Evolutionary conservation across 2,113 vertebrate species (phyloP), one percentile per base, ranked within the genome.

Genomic region (Tetrax tetrax): DNA sequence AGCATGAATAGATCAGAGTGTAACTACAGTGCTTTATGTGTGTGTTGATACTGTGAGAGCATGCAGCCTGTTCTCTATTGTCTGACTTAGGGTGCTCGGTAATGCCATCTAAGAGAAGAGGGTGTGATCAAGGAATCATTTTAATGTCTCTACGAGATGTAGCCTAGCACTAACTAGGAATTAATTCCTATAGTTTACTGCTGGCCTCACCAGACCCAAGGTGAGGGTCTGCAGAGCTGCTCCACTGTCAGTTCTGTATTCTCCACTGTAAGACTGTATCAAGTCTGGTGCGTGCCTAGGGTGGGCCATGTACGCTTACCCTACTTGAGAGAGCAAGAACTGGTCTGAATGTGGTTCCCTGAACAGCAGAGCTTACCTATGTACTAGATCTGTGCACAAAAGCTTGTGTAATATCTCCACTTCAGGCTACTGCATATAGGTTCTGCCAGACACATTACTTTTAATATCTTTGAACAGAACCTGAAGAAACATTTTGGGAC

Each of bases 291-390:
- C 11, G 4, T 35, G 56, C 21, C 37, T 41, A 59, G 50, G 19
- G 41, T 13, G 14, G 60, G 24, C 41, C 8, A 1, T 3, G 12
- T 45, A 28, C 4, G 2, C 14, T 85, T 37, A 4, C 0, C 7
- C 12, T 77, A 15, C 59, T 48, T 50, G 21, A 57, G 41, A 51
- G 24, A 19, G 43, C 6, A 3, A 17, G 23, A 48, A 57, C 43
- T 83, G n/a, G 28, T 80, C 24, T 53, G 43, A 59, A 33, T 35
- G 59, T 14, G 6, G 35, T 24, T 86, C 48, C 28, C 38, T 80
- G 35, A 83, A 33, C 37, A 87, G 47, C 47, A n/a, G n/a, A 82
- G 51, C 5, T 50, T 61, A 65, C 14, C 29, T 18, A 29, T 10
- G 20, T 59, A 20, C 37, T 37, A 59, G 9, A 64, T 50, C 24